phyloP scores from a whole-genome alignment of 2,888 invertebrate species.

The Melieria crassipennis region DNA sequence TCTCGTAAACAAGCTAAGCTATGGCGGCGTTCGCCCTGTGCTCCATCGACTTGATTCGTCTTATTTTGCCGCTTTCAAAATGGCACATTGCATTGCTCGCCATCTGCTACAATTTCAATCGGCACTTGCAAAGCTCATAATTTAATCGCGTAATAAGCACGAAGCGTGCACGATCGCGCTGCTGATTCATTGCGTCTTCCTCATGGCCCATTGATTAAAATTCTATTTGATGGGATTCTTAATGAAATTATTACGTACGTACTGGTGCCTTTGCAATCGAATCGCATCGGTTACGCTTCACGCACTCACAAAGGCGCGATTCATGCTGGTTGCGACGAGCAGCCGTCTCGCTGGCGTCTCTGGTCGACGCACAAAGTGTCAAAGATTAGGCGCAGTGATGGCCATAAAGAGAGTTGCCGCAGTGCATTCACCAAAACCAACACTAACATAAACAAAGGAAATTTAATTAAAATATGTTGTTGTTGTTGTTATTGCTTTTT shows the following conservation, averaged over 20 bases:
- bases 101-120: too few species aligned
- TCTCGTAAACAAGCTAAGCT: too few species aligned
- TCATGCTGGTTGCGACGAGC: background rate
- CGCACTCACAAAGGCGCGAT: conserved; percentile 15
- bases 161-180: too few species aligned
- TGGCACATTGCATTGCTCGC: too few species aligned
- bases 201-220: conserved; percentile 29
- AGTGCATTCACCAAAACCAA: background rate
- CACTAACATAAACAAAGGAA: background rate
- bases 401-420: background rate
- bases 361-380: conserved; percentile 9
- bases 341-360: conserved; percentile 4
- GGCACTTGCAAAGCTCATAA: too few species aligned
- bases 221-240: conserved; percentile 22
- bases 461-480: conserved; percentile 11
- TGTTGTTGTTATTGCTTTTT: background rate
- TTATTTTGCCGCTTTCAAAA: too few species aligned
- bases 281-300: conserved; percentile 31
- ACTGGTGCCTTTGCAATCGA: background rate
- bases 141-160: too few species aligned
- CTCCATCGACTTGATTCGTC: too few species aligned
- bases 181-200: background rate
- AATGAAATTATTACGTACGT: conserved; percentile 23
- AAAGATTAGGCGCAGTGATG: conserved; percentile 7
- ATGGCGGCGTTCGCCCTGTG: too few species aligned